Conservation (phyloP, 2,113 vertebrate genomes). For the Typhlomys cinereus region DNA sequence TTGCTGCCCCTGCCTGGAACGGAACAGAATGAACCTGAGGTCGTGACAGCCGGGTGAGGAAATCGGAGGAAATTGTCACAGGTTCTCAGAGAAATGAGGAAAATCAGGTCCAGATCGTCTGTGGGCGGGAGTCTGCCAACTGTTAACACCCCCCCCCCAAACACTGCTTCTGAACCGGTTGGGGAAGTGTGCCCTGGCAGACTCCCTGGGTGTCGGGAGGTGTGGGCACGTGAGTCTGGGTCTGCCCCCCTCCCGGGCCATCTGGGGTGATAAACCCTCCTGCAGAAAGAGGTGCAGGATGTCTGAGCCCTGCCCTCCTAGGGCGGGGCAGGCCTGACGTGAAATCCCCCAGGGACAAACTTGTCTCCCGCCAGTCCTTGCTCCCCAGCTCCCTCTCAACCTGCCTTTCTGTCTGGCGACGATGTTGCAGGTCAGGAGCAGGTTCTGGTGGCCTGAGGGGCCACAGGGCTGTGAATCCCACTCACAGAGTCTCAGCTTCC, state of each 20-base stretch:
- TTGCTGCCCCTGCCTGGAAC: background rate
- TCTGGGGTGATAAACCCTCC: background rate
- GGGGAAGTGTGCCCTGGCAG: background rate
- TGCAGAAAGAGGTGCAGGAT: background rate
- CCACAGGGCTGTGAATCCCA: rapidly evolving
- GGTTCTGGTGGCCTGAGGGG: background rate
- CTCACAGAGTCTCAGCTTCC: background rate
- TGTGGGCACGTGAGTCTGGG: background rate
- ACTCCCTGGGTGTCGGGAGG: background rate
- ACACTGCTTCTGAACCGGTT: background rate
- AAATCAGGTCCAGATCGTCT: background rate
- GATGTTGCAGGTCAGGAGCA: too few species aligned
- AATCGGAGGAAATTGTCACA: background rate
- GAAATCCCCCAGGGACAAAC: background rate
- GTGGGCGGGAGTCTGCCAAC: background rate
- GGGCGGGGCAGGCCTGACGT: background rate
- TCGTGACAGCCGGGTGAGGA: too few species aligned
- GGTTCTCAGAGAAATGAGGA: background rate
- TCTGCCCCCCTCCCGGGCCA: background rate
- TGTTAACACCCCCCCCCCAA: background rate
- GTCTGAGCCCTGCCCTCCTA: background rate
- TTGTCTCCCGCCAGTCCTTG: too few species aligned
- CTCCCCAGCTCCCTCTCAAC: too few species aligned
- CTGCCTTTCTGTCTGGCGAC: background rate
- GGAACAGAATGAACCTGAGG: background rate